These are phyloP conservation scores for Heliconius erato DNA, from an alignment of 2,888 invertebrate genomes.

Conservation along the genomic window DNA sequence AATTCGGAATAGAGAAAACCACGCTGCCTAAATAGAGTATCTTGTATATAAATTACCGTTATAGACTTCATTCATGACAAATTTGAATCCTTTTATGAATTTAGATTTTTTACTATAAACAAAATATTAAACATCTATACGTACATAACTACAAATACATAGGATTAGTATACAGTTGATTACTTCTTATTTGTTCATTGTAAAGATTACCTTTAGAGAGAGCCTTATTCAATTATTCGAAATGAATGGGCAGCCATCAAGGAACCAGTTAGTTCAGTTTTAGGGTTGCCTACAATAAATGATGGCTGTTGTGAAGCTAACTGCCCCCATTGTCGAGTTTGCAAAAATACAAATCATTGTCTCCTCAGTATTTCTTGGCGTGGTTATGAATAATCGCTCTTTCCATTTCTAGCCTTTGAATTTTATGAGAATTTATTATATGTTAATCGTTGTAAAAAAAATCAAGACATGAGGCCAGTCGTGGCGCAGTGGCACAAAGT, in stretches of 20 bases:
- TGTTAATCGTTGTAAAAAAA: background rate
- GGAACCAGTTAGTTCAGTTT: slow-evolving; percentile 58
- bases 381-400: slow-evolving; percentile 29
- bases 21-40: too few relatives aligned
- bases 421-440: slow-evolving; percentile 12
- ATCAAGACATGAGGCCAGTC: too few relatives aligned
- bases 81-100: too few relatives aligned
- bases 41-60: too few relatives aligned
- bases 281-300: slow-evolving; percentile 54
- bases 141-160: background rate
- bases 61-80: too few relatives aligned
- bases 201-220: slow-evolving; percentile 17
- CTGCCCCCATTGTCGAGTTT: slow-evolving; percentile 51
- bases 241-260: slow-evolving; percentile 58
- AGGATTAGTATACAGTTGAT: background rate
- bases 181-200: slow-evolving; percentile 24
- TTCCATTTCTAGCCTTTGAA: background rate
- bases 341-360: slow-evolving; percentile 51
- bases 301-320: slow-evolving; percentile 52
- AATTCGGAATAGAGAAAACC: too few relatives aligned
- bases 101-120: too few relatives aligned
- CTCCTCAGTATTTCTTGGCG: slow-evolving; percentile 45
- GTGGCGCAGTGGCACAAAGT: too few relatives aligned
- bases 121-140: too few relatives aligned
- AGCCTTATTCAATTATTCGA: slow-evolving; percentile 55